Percentiles rank a stretch among this genome's conserved stretches.
Evolutionary conservation across 2,113 vertebrate species (phyloP).

Genomic region (Embiotoca jacksoni): DNA sequence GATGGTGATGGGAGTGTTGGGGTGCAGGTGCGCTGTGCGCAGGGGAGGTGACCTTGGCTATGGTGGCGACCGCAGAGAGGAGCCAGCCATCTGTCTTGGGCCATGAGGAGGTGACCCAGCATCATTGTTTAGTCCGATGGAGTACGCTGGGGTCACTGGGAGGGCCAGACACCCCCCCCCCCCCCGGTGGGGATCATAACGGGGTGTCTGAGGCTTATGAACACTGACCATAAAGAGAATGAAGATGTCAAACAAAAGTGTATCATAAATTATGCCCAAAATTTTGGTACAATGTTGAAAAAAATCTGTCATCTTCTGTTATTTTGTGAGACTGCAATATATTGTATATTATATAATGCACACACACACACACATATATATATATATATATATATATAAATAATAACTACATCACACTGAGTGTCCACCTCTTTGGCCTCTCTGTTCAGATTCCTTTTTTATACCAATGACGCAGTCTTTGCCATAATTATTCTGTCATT

Average conservation of each 20-base stretch:
- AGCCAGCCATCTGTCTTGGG: constrained; percentile 83
- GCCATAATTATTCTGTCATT: constrained; percentile 72
- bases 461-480: constrained; percentile 33
- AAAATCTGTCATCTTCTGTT: constrained; percentile 48
- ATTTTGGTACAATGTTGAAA: constrained; percentile 26
- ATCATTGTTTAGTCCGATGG: constrained; percentile 81
- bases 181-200: constrained; percentile 54
- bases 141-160: constrained; percentile 71
- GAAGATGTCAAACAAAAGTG: constrained; percentile 43
- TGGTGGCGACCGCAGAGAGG: constrained; percentile 60
- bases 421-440: constrained; percentile 25
- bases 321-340: constrained; percentile 43
- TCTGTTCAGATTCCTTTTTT: constrained; percentile 36
- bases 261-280: constrained; percentile 44
- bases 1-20: constrained; percentile 71
- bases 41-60: constrained; percentile 83
- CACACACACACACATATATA: no score
- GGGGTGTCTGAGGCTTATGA: constrained; percentile 48
- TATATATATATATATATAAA: neutral
- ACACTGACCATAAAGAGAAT: constrained; percentile 46
- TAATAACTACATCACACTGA: constrained; percentile 23
- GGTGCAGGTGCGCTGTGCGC: constrained; percentile 69
- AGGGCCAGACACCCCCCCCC: constrained; percentile 50
- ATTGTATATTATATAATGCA: neutral
- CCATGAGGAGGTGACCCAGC: constrained; percentile 76